Conservation (phyloP, 2,113 vertebrate genomes). For the Phylloscopus trochiloides region DNA sequence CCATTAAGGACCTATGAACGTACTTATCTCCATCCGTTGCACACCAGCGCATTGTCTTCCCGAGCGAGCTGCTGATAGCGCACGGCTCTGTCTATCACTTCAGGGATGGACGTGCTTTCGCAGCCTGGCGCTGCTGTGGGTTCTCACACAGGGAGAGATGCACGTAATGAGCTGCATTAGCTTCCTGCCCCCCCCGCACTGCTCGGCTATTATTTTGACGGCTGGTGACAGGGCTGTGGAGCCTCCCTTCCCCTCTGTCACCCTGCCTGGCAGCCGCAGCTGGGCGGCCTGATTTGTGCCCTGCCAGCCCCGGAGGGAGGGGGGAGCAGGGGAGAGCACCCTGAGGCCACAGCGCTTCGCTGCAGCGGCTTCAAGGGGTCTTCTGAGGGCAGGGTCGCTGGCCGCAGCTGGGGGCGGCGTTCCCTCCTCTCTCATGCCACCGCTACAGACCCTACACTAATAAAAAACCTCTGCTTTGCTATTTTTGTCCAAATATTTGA, state of each 20-base stretch:
- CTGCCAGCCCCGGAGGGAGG: background rate
- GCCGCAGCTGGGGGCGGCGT: too few species aligned
- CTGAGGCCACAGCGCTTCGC: accelerated
- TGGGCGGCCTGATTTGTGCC: background rate
- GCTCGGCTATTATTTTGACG: background rate
- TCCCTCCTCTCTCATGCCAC: background rate
- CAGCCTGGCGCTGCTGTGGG: background rate
- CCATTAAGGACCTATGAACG: background rate
- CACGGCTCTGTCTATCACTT: accelerated
- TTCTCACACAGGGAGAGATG: background rate
- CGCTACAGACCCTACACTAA: accelerated
- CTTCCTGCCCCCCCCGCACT: background rate
- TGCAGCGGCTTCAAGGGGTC: background rate
- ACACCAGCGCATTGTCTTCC: background rate
- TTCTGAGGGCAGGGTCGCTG: accelerated
- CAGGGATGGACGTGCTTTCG: accelerated
- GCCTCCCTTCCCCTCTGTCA: background rate
- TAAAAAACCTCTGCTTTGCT: background rate
- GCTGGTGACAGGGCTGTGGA: background rate
- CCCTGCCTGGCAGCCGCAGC: background rate
- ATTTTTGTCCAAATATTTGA: background rate
- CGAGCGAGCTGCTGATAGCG: background rate
- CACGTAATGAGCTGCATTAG: background rate
- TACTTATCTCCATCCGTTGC: background rate
- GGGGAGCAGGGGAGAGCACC: accelerated